Base-by-base conservation (phyloP, 2,888 invertebrate species). In the Lasioglossum figueresi region DNA sequence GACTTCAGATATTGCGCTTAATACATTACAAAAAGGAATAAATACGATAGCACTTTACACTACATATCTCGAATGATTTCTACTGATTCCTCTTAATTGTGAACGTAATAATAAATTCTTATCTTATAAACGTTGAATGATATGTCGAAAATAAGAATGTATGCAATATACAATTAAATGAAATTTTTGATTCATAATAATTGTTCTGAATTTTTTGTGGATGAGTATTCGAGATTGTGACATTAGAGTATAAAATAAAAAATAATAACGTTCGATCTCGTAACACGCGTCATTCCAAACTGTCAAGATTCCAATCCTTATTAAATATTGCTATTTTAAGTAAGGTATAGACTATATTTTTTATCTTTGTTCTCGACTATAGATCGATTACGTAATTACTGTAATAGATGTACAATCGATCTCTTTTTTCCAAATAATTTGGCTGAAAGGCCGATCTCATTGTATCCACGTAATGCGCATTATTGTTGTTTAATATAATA, bases 21-120 rank as follows among this genome's bases (percentile, higher is more conserved):
- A 76, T 79, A 70, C 56, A 12, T n/a, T 56, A 56, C 23, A 85
- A 79, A 43, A 85, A 85, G 14, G 52, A 75, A 76, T 76, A 85
- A 79, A 85, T 78, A 80, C 43, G 19, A 48, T 78, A 16, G 23
- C 19, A 75, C 37, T 75, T 75, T 76, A 78, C 40, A 78, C 40
- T 76, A 73, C 14, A 10, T 59, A 72, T 78, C 14, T 71, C 37
- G 37, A 80, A 76, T 37, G 10, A 78, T 80, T 63, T 45, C 48
- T 16, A 52, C 66, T 5, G n/a, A 73, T 76, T 56, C 23, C 6
- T 45, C 16, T 72, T 59, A 59, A 75, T 56, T 63, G 76, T 43
- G 23, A 8, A 63, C 16, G 34, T 66, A 23, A 34, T 52, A 81
- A 72, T 76, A 74, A 74, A 80, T 77, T 80, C 19, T 27, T 78